A percentile compares a stretch with the other conserved stretches of the same genome.
phyloP scores from a whole-genome alignment of 2,888 invertebrate species.

The Nomada fabriciana region DNA sequence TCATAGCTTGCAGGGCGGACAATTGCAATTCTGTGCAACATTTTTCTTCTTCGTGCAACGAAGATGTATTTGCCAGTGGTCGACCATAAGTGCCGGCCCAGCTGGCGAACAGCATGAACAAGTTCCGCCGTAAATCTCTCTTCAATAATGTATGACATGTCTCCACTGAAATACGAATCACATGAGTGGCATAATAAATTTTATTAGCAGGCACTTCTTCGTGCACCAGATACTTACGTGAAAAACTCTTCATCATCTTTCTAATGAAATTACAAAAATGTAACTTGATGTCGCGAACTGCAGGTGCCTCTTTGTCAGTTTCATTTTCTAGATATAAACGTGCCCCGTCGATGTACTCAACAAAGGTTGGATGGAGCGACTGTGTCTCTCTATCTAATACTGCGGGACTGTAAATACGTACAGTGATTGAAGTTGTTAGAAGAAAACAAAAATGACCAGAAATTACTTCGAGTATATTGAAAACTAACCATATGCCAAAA shows the following conservation, averaged over 20 bases:
- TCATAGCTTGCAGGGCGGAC: constrained; percentile 93
- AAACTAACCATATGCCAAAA: constrained; percentile 88
- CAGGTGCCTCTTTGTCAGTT: constrained; percentile 95
- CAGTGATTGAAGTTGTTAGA: neutral
- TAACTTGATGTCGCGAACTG: constrained; percentile 94
- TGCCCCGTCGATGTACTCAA: constrained; percentile 98
- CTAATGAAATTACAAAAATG: constrained; percentile 97
- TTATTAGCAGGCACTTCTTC: neutral
- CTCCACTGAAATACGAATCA: constrained; percentile 89
- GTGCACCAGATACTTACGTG: constrained; percentile 87
- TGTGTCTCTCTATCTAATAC: constrained; percentile 94
- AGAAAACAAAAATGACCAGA: neutral
- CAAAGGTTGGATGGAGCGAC: constrained; percentile 93
- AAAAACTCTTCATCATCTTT: constrained; percentile 97
- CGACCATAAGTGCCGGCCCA: constrained; percentile 97
- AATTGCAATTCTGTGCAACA: constrained; percentile 85
- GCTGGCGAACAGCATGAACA: constrained; percentile 96
- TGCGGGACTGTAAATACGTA: constrained; percentile 87
- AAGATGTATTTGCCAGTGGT: constrained; percentile 85
- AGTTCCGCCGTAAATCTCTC: constrained; percentile 92
- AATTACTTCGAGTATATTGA: neutral
- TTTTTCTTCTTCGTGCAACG: constrained; percentile 79
- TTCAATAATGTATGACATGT: constrained; percentile 93
- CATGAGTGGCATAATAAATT: neutral
- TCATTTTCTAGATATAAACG: constrained; percentile 96